Evolutionary conservation across 2,797 vertebrate genomes (phyloP).

Genomic region (Scolopax rusticola): DNA sequence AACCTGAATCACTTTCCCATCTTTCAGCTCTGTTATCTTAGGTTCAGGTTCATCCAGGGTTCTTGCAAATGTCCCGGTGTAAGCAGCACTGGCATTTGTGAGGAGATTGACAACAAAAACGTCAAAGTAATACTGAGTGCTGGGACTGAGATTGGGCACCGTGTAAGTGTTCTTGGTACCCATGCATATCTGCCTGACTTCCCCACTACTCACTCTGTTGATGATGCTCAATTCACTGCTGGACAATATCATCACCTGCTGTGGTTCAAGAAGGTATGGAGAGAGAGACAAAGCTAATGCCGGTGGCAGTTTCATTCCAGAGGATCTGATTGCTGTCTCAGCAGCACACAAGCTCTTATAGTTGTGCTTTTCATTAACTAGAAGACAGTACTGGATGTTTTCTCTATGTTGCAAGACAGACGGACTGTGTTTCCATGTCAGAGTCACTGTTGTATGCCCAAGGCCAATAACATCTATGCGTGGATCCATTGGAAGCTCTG

Average conservation of each 20-base stretch:
- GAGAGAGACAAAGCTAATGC: conserved; percentile 36
- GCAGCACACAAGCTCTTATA: conserved; percentile 88
- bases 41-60: conserved; percentile 86
- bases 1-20: conserved; percentile 86
- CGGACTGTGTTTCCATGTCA: conserved; percentile 88
- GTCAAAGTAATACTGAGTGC: conserved; percentile 89
- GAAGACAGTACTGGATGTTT: conserved; percentile 86
- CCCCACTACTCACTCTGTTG: conserved; percentile 55
- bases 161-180: conserved; percentile 88
- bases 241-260: conserved; percentile 68
- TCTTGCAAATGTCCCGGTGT: conserved; percentile 84
- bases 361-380: conserved; percentile 86
- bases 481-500: conserved; percentile 85
- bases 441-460: conserved; percentile 88
- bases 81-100: conserved; percentile 84
- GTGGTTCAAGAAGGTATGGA: conserved; percentile 42
- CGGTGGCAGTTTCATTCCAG: conserved; percentile 36
- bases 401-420: conserved; percentile 75
- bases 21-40: conserved; percentile 80
- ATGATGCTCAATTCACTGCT: conserved; percentile 63
- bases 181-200: conserved; percentile 84
- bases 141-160: conserved; percentile 84
- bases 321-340: conserved; percentile 72
- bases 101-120: conserved; percentile 87
- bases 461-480: conserved; percentile 84